Evolutionary conservation across 2,888 invertebrate genomes (phyloP).

Genomic region (Apeira syringaria): DNA sequence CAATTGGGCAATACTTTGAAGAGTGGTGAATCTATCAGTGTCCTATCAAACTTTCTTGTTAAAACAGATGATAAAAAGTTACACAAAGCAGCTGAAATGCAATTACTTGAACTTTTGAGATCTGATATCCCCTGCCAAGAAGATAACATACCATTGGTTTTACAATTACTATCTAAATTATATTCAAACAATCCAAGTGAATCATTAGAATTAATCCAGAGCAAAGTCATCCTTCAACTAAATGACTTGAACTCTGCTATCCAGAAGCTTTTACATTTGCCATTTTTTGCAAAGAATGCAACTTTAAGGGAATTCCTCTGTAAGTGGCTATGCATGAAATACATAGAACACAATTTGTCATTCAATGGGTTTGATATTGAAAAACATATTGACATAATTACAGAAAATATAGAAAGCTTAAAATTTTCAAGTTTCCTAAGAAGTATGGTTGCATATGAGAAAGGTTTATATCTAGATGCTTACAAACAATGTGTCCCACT

Average conservation of each 20-base stretch:
- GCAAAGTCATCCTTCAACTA: slow-evolving; percentile 60
- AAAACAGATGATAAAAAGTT: slow-evolving; percentile 39
- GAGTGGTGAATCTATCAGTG: slow-evolving; percentile 46
- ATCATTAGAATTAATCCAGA: slow-evolving; percentile 52
- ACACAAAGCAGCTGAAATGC: slow-evolving; percentile 43
- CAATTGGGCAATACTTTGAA: slow-evolving; percentile 56
- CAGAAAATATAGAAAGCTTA: slow-evolving; percentile 83
- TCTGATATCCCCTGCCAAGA: slow-evolving; percentile 46
- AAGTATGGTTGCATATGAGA: slow-evolving; percentile 80
- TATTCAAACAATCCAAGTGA: slow-evolving; percentile 48
- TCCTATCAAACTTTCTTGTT: slow-evolving; percentile 45
- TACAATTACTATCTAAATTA: slow-evolving; percentile 45
- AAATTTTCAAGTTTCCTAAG: slow-evolving; percentile 85
- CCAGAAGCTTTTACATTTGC: slow-evolving; percentile 51
- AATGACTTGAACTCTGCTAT: slow-evolving; percentile 45
- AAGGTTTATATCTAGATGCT: slow-evolving; percentile 81
- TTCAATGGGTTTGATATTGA: slow-evolving; percentile 68
- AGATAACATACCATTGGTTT: slow-evolving; percentile 45
- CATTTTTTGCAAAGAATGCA: slow-evolving; percentile 55
- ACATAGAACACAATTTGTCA: slow-evolving; percentile 52
- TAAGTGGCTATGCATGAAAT: slow-evolving; percentile 58
- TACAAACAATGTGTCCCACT: slow-evolving; percentile 72
- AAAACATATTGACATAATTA: slow-evolving; percentile 75
- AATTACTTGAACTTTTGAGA: slow-evolving; percentile 57
- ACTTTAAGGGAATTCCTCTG: slow-evolving; percentile 63